Percentiles rank a stretch among this genome's conserved stretches.
Evolutionary conservation across 2,888 invertebrate species (phyloP).

Genomic region (Belgica antarctica): DNA sequence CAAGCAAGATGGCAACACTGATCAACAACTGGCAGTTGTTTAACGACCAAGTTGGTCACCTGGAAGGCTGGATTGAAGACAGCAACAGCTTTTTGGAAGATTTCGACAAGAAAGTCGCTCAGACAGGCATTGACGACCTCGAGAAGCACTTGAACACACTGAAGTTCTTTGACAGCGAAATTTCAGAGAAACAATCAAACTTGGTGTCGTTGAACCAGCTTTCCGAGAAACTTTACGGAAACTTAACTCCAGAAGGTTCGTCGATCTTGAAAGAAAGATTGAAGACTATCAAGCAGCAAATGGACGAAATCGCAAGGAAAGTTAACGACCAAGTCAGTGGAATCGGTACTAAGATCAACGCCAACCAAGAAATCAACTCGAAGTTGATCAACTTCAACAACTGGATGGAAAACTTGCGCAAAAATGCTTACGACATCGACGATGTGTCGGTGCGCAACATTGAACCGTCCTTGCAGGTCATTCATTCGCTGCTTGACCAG

Average conservation of each 20-base stretch:
- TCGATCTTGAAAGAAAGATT: slow-evolving; percentile 69
- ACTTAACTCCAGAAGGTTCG: slow-evolving; percentile 75
- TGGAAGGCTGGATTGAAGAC: slow-evolving; percentile 73
- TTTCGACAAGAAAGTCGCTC: slow-evolving; percentile 62
- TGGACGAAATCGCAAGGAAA: slow-evolving; percentile 72
- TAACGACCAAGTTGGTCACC: slow-evolving; percentile 70
- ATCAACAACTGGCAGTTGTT: slow-evolving; percentile 79
- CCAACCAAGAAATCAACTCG: slow-evolving; percentile 78
- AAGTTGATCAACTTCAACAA: slow-evolving; percentile 75
- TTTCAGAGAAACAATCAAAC: slow-evolving; percentile 81
- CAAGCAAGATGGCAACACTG: slow-evolving; percentile 73
- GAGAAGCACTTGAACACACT: slow-evolving; percentile 73
- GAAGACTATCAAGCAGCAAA: slow-evolving; percentile 69
- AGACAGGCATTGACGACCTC: slow-evolving; percentile 71
- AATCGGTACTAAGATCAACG: slow-evolving; percentile 75
- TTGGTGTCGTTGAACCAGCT: slow-evolving; percentile 75
- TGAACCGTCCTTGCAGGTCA: slow-evolving; percentile 71
- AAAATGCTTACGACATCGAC: slow-evolving; percentile 72
- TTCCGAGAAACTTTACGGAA: slow-evolving; percentile 75
- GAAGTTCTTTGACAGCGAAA: slow-evolving; percentile 79
- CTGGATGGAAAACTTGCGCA: slow-evolving; percentile 73
- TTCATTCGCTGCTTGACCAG: slow-evolving; percentile 79
- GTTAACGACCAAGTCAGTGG: slow-evolving; percentile 74
- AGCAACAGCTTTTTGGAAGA: slow-evolving; percentile 64
- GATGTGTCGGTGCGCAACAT: slow-evolving; percentile 80